Evolutionary conservation across 2,797 vertebrate species (phyloP).

Genomic region (Ptychobarbus kaznakovi): DNA sequence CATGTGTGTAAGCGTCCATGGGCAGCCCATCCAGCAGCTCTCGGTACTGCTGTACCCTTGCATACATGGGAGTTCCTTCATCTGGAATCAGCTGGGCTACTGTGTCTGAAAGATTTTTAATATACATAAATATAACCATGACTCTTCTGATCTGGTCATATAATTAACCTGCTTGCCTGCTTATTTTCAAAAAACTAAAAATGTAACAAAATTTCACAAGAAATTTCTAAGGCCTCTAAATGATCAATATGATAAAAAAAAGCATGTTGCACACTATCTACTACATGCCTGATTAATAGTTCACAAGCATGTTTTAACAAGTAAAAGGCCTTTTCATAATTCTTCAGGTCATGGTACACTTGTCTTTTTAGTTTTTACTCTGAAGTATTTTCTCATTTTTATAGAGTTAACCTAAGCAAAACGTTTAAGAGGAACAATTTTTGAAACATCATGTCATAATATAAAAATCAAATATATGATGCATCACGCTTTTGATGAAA

Average conservation of each 20-base stretch:
- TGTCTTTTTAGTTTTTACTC: background rate
- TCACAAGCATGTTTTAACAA: background rate
- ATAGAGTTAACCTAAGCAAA: background rate
- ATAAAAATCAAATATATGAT: background rate
- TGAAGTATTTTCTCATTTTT: background rate
- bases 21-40: conserved; percentile 94
- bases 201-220: no score
- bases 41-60: conserved; percentile 92
- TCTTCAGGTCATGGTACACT: background rate
- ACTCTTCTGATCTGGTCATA: background rate
- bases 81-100: conserved; percentile 91
- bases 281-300: background rate
- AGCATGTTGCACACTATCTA: background rate
- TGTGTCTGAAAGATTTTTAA: conserved; percentile 78
- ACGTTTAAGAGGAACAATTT: no score
- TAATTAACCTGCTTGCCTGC: background rate
- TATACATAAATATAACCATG: background rate
- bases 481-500: background rate
- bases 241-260: no score
- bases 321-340: background rate
- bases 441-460: no score
- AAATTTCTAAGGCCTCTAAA: no score
- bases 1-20: conserved; percentile 98
- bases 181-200: no score
- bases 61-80: conserved; percentile 82